Evolutionary conservation across 2,888 invertebrate genomes (phyloP).

Genomic region (Carcina quercana): DNA sequence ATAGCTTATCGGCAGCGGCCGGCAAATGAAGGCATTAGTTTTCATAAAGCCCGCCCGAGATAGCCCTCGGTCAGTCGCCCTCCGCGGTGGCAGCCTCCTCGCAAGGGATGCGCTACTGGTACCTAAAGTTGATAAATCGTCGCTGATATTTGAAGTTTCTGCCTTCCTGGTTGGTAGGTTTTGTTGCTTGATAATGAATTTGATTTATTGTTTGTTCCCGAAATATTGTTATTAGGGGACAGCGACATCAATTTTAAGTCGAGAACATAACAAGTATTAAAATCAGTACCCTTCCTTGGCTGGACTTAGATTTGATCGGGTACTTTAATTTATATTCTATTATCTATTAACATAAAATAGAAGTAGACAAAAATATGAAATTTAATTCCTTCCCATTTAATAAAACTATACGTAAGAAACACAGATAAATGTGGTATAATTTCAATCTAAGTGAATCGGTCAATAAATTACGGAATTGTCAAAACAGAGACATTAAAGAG

Average conservation of each 20-base stretch:
- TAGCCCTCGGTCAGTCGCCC: conserved; percentile 51
- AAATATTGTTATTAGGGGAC: neutral
- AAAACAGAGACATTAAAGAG: conserved; percentile 12
- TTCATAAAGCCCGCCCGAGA: conserved; percentile 65
- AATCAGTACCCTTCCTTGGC: no score
- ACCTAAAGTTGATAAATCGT: conserved; percentile 42
- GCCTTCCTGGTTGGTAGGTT: conserved; percentile 23
- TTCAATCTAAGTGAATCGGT: no score
- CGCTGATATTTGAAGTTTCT: conserved; percentile 33
- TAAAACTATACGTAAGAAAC: no score
- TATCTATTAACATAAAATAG: no score
- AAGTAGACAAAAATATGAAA: no score
- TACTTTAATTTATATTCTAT: no score
- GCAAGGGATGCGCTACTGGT: conserved; percentile 40
- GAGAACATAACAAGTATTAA: no score
- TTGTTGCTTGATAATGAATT: neutral
- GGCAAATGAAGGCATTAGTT: conserved; percentile 73
- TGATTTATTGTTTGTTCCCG: neutral
- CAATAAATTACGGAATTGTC: no score
- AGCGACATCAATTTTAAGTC: no score
- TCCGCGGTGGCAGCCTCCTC: conserved; percentile 23
- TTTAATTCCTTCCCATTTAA: no score
- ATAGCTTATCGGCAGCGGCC: conserved; percentile 62
- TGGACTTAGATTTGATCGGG: no score
- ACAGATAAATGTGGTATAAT: no score